These are phyloP conservation scores for Leptosomus discolor DNA, from an alignment of 2,113 vertebrate species.

Conservation along the genomic window DNA sequence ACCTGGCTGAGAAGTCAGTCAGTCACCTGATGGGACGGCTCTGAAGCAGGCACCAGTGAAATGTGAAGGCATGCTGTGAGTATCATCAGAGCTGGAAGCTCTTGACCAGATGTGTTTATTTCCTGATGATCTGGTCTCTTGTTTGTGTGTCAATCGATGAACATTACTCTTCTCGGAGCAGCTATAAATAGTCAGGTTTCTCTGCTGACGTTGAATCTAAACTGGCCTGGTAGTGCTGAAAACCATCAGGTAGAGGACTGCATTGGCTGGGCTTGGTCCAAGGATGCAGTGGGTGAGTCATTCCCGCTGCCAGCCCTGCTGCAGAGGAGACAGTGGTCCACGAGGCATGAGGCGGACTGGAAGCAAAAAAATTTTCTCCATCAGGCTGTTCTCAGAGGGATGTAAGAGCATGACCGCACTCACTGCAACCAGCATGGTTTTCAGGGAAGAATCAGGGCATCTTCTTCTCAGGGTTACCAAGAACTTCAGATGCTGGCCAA, in stretches of 20 bases:
- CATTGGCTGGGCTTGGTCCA: background rate
- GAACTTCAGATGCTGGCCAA: background rate
- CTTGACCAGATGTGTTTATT: background rate
- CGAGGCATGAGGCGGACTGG: accelerated
- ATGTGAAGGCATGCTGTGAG: background rate
- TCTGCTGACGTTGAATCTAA: accelerated
- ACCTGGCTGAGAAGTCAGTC: background rate
- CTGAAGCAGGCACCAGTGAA: background rate
- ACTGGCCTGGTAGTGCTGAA: background rate
- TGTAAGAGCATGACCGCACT: background rate
- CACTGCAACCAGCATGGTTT: background rate
- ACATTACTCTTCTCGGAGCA: accelerated
- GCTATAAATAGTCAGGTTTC: background rate
- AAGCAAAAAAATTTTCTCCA: background rate
- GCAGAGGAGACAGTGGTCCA: background rate
- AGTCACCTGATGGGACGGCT: background rate
- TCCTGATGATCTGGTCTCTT: background rate
- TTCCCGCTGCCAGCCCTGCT: accelerated
- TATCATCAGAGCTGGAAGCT: background rate
- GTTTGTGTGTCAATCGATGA: background rate
- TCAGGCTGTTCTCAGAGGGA: background rate
- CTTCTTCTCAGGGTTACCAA: background rate
- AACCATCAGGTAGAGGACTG: background rate
- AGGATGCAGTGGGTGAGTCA: background rate
- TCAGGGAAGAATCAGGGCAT: background rate